Conservation (phyloP, 2,797 vertebrate species). For the Tiaroga cobitis region DNA sequence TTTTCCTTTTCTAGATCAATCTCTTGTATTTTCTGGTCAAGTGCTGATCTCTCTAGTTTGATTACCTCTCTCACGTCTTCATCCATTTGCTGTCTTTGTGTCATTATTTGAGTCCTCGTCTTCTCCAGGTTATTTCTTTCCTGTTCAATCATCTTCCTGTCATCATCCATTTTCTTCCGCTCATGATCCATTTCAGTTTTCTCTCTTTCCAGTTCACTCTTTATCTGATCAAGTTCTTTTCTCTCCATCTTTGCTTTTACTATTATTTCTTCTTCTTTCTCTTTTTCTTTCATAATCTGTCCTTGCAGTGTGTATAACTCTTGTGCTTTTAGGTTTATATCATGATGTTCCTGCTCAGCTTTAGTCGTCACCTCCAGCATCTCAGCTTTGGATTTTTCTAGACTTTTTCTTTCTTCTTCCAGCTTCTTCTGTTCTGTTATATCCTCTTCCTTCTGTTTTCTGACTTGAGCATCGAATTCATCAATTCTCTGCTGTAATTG, state of each 20-base stretch:
- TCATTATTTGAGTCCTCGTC: neutral
- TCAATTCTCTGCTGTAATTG: neutral
- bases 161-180: neutral
- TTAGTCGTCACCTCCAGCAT: neutral
- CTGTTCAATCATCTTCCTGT: neutral
- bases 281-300: neutral
- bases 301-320: neutral
- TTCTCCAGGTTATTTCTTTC: neutral
- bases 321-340: neutral
- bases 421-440: neutral
- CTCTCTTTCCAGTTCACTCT: neutral
- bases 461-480: neutral
- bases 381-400: neutral
- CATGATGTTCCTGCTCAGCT: neutral
- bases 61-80: neutral
- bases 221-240: neutral
- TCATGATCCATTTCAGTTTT: conserved; percentile 9
- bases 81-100: neutral
- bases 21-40: conserved; percentile 22
- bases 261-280: neutral
- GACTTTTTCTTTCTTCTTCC: conserved; percentile 6
- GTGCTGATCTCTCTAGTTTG: neutral
- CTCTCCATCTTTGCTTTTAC: conserved; percentile 3
- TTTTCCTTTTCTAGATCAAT: neutral
- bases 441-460: neutral